A percentile compares a stretch with the other conserved stretches of the same genome.
Conservation (phyloP, 2,888 invertebrate species). For the Griposia aprilina region DNA sequence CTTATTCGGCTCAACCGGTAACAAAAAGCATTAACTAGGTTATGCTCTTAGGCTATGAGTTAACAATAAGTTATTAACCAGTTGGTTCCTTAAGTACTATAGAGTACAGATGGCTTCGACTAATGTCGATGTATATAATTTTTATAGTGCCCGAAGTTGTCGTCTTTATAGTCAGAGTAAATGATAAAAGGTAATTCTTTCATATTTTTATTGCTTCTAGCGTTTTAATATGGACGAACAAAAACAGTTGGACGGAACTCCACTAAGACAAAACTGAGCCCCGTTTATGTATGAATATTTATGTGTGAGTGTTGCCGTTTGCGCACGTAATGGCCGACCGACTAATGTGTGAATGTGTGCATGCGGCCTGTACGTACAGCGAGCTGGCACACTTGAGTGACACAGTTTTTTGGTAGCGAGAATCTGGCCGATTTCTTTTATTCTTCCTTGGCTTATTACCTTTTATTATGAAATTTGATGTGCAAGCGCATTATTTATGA, state of each 20-base stretch:
- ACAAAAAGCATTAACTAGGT: conserved; percentile 23
- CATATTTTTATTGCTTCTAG: conserved; percentile 41
- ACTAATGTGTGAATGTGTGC: too few relatives aligned
- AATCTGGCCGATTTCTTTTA: too few relatives aligned
- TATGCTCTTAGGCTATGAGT: conserved; percentile 36
- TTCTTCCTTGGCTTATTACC: conserved; percentile 38
- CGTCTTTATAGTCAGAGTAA: neutral
- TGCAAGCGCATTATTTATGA: conserved; percentile 12
- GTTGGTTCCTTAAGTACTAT: conserved; percentile 13
- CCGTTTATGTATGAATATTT: too few relatives aligned
- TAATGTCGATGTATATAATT: conserved; percentile 44
- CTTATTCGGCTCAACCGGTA: neutral
- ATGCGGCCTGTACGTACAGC: too few relatives aligned
- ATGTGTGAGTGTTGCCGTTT: too few relatives aligned
- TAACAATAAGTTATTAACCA: conserved; percentile 36
- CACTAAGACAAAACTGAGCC: too few relatives aligned
- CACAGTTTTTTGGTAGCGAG: too few relatives aligned
- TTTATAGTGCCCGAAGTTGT: conserved; percentile 41
- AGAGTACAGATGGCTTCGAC: conserved; percentile 36
- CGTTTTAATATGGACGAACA: conserved; percentile 22
- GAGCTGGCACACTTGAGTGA: too few relatives aligned
- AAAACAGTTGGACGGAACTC: too few relatives aligned
- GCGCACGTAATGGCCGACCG: too few relatives aligned
- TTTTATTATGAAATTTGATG: conserved; percentile 13
- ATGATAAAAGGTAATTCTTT: conserved; percentile 8